Evolutionary conservation across 1,140 invertebrate genomes (phyloP), one percentile per base, ranked within the genome.

Genomic region (Drosophila tropicalis): DNA sequence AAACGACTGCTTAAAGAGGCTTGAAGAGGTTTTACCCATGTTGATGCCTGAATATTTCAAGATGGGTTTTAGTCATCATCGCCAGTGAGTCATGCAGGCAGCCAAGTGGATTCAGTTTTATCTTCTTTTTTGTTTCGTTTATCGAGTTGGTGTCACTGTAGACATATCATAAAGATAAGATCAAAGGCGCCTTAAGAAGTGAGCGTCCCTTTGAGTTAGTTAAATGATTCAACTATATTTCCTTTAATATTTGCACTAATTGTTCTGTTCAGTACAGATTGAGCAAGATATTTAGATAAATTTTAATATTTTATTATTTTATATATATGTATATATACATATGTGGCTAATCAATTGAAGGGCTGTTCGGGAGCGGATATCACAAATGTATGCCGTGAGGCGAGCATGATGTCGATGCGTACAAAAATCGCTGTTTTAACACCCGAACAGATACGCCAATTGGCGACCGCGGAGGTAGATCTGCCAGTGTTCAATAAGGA

Each of bases 341-440:
- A 94, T 40, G 97, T 99, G 67, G 98, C 98, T 13, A 94, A 94
- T 66, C 95, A 96, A 90, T 93, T 99, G 1, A 96, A 98, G 68
- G 98, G 98, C 0, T 99, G 99, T 93, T 99, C 98, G 13, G 98
- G 98, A 5, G 98, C 98, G 56, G 98, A 99, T 93, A 99, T 99
- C 64, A 99, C 98, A 51, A 99, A 98, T 93, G 98, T 99, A 57
- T 99, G 98, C 95, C 95, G 98, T 79, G 98, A 99, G 94, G 98
- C 98, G 5, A 98, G 98, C 13, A 99, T 99, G 98, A 99, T 99
- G 98, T 97, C 97, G 0, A 99, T 99, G 97, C 93, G 98, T 67
- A 94, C 97, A 17, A 97, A 98, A n/a, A n/a, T n/a, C n/a, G n/a
- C n/a, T n/a, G n/a, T n/a, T n/a, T n/a, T n/a, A n/a, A n/a, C n/a